Conservation (phyloP, 2,113 vertebrate species). For the Heliornis fulica region DNA sequence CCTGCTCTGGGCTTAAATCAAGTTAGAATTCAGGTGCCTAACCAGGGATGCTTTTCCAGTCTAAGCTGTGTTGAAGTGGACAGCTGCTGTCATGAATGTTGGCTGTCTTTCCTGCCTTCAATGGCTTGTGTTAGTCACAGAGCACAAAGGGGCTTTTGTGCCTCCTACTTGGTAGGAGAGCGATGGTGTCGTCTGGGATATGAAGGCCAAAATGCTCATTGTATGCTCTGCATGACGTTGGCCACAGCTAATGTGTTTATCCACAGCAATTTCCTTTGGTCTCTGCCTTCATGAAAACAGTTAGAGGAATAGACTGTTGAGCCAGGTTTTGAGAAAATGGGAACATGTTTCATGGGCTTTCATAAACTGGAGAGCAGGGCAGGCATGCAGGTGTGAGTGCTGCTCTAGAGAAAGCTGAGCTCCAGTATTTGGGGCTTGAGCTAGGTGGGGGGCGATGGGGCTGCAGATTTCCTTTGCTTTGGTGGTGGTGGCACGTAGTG, state of each 20-base stretch:
- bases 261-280: conserved; percentile 5
- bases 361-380: no score
- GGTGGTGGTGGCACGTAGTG: background rate
- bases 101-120: background rate
- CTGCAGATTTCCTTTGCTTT: background rate
- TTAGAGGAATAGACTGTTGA: conserved; percentile 24
- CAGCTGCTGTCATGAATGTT: background rate
- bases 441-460: background rate
- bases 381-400: no score
- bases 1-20: background rate
- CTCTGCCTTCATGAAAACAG: conserved; percentile 49
- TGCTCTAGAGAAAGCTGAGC: background rate
- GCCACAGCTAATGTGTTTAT: conserved; percentile 32
- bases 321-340: background rate
- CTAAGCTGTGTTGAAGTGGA: background rate
- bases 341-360: background rate
- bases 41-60: background rate
- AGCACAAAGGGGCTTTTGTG: conserved; percentile 33
- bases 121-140: background rate
- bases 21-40: background rate
- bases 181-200: background rate
- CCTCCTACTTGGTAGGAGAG: conserved; percentile 15
- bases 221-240: background rate
- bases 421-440: background rate
- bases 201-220: conserved; percentile 1